Base-by-base conservation (phyloP, 2,888 invertebrate species). In the Caenorhabditis wallacei region DNA sequence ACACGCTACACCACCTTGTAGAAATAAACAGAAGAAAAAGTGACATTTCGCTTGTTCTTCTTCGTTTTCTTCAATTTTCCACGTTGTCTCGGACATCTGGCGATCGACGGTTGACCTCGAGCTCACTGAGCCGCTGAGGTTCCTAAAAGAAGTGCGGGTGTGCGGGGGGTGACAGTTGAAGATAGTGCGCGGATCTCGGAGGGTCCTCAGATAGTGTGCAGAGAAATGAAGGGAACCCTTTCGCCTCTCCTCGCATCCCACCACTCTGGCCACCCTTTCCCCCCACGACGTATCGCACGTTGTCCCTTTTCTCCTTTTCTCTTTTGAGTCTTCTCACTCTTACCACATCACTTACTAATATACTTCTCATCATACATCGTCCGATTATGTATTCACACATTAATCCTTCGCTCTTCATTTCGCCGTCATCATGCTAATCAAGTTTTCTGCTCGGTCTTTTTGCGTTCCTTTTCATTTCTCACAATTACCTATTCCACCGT, bases 91-190 rank as follows among this genome's bases (percentile, higher is more conserved):
- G 68, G 75, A 64, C 66, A 68, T 68, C 68, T 69, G 69, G 69
- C 54, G 64, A 78, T 78, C 69, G 51, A 37, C 48, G 53, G 59
- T 53, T 68, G 76, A 76, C 76, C 76, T 68, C 59, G 46, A n/a
- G 59, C 76, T 76, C 69, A 22, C 53, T 30, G 68, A 63, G 78
- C 78, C 61, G 37, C 40, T 20, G 22, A 35, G 75, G 57, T 75
- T 75, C 53, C 68, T 59, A 68, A 59, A 61, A 78, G 78, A 78
- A 78, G 78, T 76, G 76, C 76, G 68, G 61, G 59, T 69, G 59
- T 61, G 76, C 59, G 66, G 66, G 63, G 40, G 53, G 76, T 68
- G 54, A 46, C 24, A 51, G 40, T n/a, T 7, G 18, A 24, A 37
- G 51, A 61, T 48, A 79, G 64, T n/a, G 71, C 22, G 30, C 26